Conservation (phyloP, 2,797 vertebrate species). For the Micromesistius poutassou region DNA sequence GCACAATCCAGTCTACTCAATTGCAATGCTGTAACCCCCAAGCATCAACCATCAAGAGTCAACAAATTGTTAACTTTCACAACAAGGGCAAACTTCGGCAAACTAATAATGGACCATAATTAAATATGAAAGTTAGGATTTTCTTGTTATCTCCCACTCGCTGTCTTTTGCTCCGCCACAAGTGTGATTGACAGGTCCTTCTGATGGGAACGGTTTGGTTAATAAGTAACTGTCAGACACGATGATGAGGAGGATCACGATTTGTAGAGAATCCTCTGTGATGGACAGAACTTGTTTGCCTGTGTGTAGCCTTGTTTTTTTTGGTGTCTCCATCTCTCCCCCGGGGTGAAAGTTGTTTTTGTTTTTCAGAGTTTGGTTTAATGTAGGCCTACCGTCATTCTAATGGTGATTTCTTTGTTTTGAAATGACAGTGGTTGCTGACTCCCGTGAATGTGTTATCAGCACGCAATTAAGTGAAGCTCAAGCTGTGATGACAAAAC, state of each 20-base stretch:
- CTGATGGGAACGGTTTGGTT: slow-evolving; percentile 41
- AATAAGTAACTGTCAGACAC: slow-evolving; percentile 45
- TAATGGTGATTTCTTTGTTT: too few relatives aligned
- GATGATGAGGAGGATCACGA: slow-evolving; percentile 42
- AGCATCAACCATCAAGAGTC: too few relatives aligned
- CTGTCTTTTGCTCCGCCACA: slow-evolving; percentile 21
- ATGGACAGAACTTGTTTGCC: neutral
- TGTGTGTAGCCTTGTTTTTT: neutral
- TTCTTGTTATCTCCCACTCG: slow-evolving; percentile 16
- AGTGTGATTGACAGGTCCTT: slow-evolving; percentile 41
- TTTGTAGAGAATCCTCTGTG: slow-evolving; percentile 21
- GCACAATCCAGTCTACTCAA: too few relatives aligned
- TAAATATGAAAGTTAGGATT: neutral
- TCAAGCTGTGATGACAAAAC: slow-evolving; percentile 55
- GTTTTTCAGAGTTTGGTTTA: too few relatives aligned
- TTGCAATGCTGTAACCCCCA: too few relatives aligned
- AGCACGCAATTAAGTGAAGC: slow-evolving; percentile 52
- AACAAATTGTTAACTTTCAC: neutral
- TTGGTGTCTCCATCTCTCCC: too few relatives aligned
- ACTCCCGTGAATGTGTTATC: slow-evolving; percentile 5
- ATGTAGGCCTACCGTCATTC: too few relatives aligned
- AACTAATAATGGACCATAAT: neutral
- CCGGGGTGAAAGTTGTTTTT: too few relatives aligned
- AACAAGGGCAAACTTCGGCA: neutral
- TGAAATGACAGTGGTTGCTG: too few relatives aligned